phyloP scores from a whole-genome alignment of 2,113 vertebrate genomes.

The Sminthopsis crassicaudata region DNA sequence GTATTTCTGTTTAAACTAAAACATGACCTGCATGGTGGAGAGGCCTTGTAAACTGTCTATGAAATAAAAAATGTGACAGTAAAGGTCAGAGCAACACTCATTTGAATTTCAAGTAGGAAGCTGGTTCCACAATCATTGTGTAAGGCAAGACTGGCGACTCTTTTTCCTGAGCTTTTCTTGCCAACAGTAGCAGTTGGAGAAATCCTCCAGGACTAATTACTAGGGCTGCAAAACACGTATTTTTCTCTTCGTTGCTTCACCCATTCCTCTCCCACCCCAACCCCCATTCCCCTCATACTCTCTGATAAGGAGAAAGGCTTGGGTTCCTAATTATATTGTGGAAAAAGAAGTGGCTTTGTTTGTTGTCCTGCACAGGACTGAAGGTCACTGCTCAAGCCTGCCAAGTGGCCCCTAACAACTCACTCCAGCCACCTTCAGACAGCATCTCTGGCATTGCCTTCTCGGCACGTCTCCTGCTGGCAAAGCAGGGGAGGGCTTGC shows the following conservation, averaged over 20 bases:
- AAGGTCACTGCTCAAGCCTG: slow-evolving; percentile 78
- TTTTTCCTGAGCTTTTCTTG: slow-evolving; percentile 76
- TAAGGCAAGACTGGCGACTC: slow-evolving; percentile 71
- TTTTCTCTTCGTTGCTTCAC: slow-evolving; percentile 75
- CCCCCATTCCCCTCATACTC: slow-evolving; percentile 59
- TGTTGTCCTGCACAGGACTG: slow-evolving; percentile 66
- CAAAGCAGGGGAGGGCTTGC: slow-evolving; percentile 61
- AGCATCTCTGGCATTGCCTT: slow-evolving; percentile 50
- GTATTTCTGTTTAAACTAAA: slow-evolving; percentile 90
- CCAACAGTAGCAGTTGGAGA: slow-evolving; percentile 81
- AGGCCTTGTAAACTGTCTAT: slow-evolving; percentile 89
- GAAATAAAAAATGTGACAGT: slow-evolving; percentile 89
- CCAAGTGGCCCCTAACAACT: slow-evolving; percentile 60
- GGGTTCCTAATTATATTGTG: slow-evolving; percentile 76
- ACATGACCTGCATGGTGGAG: slow-evolving; percentile 89
- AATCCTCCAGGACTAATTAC: slow-evolving; percentile 90
- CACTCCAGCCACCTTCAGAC: slow-evolving; percentile 63
- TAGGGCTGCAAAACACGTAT: slow-evolving; percentile 84
- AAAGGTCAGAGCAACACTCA: slow-evolving; percentile 86
- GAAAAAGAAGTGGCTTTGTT: slow-evolving; percentile 77
- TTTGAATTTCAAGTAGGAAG: slow-evolving; percentile 89
- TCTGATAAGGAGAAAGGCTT: slow-evolving; percentile 69
- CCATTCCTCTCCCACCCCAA: slow-evolving; percentile 50
- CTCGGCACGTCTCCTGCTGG: slow-evolving; percentile 64
- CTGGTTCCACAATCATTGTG: slow-evolving; percentile 43